These are phyloP conservation scores for Telenomus remus DNA, from an alignment of 1,140 invertebrate species.

Conservation along the genomic window DNA sequence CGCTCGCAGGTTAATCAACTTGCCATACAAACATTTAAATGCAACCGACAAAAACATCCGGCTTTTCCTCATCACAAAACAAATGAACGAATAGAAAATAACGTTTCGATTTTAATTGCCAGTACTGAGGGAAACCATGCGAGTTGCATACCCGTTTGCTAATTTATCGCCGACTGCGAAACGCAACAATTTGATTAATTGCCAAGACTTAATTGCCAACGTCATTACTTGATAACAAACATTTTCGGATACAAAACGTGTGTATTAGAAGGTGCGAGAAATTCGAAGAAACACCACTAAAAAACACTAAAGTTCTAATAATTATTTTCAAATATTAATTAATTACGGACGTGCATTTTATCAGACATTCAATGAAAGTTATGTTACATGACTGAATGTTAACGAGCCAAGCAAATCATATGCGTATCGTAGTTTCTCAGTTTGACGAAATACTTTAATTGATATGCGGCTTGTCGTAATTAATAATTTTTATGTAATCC, in stretches of 20 bases:
- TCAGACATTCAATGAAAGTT: conserved; percentile 40
- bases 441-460: conserved; percentile 26
- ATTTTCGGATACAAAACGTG: conserved; percentile 25
- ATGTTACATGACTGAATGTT: conserved; percentile 46
- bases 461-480: not conserved
- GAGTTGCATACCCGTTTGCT: too few species aligned
- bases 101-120: conserved; percentile 11
- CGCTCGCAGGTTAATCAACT: conserved; percentile 37
- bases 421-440: conserved; percentile 16
- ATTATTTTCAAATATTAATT: conserved; percentile 53
- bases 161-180: conserved; percentile 10
- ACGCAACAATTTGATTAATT: conserved; percentile 34
- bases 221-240: conserved; percentile 36
- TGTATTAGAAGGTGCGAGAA: conserved; percentile 26
- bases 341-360: conserved; percentile 38
- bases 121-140: conserved; percentile 1
- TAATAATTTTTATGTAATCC: not conserved
- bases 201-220: conserved; percentile 37
- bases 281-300: conserved; percentile 24
- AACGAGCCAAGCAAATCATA: conserved; percentile 18
- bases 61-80: not conserved
- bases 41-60: conserved; percentile 3
- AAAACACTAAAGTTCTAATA: conserved; percentile 36
- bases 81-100: conserved; percentile 11
- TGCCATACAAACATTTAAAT: conserved; percentile 36